These are phyloP conservation scores for Planiliza haematocheilus DNA, from an alignment of 2,113 vertebrate genomes.

Conservation along the genomic window DNA sequence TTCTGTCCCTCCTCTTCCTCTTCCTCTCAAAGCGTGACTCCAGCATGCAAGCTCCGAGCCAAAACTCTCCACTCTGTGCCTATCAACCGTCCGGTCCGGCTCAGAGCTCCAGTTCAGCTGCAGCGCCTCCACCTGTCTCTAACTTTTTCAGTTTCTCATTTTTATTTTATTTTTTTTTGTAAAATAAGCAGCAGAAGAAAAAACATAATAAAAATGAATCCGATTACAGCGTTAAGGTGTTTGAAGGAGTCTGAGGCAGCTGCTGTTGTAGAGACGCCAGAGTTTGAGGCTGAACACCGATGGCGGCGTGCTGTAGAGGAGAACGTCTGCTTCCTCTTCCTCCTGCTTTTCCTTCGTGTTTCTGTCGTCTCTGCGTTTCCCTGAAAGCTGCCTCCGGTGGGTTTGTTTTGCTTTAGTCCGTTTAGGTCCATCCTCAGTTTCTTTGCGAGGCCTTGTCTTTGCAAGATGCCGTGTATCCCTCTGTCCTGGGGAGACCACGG, in stretches of 20 bases:
- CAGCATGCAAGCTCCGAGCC: slow-evolving; percentile 96
- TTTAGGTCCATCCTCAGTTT: slow-evolving; percentile 88
- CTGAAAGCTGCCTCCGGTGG: slow-evolving; percentile 6
- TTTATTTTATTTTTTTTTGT: slow-evolving; percentile 18
- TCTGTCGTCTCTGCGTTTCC: slow-evolving; percentile 59
- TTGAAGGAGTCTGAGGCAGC: slow-evolving; percentile 84
- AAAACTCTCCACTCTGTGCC: slow-evolving; percentile 95
- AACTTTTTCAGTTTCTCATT: slow-evolving; percentile 64
- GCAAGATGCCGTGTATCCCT: slow-evolving; percentile 88
- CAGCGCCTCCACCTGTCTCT: slow-evolving; percentile 68
- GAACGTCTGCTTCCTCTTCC: slow-evolving; percentile 25
- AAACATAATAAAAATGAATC: too few species aligned
- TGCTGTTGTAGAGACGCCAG: slow-evolving; percentile 76
- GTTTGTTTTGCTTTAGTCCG: slow-evolving; percentile 85
- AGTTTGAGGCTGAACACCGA: slow-evolving; percentile 57
- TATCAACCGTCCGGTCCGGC: slow-evolving; percentile 88
- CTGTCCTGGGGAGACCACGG: slow-evolving; percentile 86
- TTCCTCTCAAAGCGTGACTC: slow-evolving; percentile 85
- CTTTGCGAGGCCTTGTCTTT: slow-evolving; percentile 94
- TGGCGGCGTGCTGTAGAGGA: slow-evolving; percentile 45
- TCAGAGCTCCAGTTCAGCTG: slow-evolving; percentile 84
- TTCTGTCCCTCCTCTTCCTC: slow-evolving; percentile 30
- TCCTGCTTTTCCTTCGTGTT: slow-evolving; percentile 63
- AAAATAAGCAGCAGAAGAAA: slow-evolving; percentile 65
- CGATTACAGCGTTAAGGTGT: too few species aligned